These are phyloP conservation scores for Cebidichthys violaceus DNA, from an alignment of 2,113 vertebrate species.

Conservation along the genomic window DNA sequence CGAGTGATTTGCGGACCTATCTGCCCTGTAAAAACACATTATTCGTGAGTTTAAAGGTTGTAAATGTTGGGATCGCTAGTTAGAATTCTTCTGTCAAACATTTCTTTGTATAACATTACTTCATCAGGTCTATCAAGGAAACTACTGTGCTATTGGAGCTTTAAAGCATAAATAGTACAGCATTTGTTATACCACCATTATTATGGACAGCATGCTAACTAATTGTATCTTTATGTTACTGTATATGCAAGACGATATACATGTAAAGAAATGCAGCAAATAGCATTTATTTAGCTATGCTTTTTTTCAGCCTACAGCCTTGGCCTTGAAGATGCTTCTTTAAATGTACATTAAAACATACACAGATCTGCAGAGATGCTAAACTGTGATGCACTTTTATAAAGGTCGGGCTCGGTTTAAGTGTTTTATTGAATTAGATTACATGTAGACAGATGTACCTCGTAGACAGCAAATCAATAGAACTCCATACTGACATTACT, in stretches of 20 bases:
- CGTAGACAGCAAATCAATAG: background rate
- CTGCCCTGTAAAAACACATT: background rate
- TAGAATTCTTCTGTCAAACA: background rate
- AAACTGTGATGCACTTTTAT: background rate
- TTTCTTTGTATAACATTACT: background rate
- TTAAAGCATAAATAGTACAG: background rate
- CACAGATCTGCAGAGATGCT: background rate
- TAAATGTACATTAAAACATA: background rate
- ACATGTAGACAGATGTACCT: background rate
- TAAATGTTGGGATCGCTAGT: background rate
- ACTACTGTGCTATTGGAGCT: background rate
- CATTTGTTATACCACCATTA: too few relatives aligned
- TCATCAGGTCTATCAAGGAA: background rate
- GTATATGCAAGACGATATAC: too few relatives aligned
- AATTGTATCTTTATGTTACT: background rate
- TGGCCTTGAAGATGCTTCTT: background rate
- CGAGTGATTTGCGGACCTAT: conserved; percentile 1
- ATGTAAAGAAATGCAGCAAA: too few relatives aligned
- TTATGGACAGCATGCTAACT: background rate
- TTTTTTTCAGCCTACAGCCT: too few relatives aligned
- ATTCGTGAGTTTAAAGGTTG: background rate
- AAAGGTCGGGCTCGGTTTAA: background rate
- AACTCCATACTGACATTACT: background rate
- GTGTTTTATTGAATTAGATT: background rate
- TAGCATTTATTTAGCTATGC: too few relatives aligned